phyloP scores from a whole-genome alignment of 2,113 vertebrate species.

The Myiozetetes cayanensis region DNA sequence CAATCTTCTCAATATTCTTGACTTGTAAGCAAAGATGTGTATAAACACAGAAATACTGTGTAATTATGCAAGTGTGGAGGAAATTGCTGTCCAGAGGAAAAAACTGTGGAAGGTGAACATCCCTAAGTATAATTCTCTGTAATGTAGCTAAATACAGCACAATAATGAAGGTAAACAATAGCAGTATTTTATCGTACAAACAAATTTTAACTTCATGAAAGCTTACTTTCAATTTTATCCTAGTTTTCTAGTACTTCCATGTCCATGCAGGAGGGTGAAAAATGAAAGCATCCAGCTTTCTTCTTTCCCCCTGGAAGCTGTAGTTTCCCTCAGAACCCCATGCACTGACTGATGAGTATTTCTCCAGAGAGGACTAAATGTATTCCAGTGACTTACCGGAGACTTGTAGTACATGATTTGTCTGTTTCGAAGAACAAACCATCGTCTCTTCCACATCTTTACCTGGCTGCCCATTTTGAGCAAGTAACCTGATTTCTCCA shows the following conservation, averaged over 20 bases:
- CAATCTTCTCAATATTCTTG: neutral
- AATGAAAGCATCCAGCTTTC: neutral
- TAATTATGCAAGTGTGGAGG: neutral
- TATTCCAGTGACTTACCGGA: conserved; percentile 77
- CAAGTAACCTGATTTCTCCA: conserved; percentile 89
- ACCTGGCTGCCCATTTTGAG: conserved; percentile 88
- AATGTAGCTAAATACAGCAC: neutral
- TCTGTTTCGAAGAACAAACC: conserved; percentile 88
- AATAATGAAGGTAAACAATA: neutral
- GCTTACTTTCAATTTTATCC: neutral
- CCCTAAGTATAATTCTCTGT: neutral
- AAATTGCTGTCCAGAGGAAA: neutral
- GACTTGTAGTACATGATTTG: conserved; percentile 91
- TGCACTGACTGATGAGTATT: neutral
- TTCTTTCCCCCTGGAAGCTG: neutral
- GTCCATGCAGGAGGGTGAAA: neutral
- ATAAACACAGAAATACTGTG: neutral
- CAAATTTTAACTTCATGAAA: neutral
- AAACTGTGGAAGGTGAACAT: neutral
- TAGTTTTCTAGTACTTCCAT: neutral
- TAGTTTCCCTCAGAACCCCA: neutral
- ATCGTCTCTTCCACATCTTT: conserved; percentile 88
- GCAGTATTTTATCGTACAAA: neutral
- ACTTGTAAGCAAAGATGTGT: neutral
- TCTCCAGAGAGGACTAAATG: neutral